phyloP scores from a whole-genome alignment of 1,140 invertebrate genomes.

The Scaptomyza graminum region DNA sequence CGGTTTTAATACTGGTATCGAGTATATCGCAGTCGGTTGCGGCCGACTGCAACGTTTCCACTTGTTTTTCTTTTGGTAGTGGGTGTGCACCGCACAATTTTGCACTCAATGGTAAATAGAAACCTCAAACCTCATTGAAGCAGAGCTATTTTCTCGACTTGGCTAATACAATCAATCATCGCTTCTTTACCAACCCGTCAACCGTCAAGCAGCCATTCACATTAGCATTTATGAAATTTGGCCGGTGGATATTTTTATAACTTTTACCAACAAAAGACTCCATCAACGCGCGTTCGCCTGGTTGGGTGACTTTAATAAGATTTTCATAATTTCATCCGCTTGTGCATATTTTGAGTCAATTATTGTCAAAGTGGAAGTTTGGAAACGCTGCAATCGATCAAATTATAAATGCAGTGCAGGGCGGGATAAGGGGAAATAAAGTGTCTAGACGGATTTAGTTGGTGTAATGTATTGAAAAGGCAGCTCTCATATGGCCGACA shows the following conservation, averaged over 20 bases:
- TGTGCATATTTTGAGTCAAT: constrained; percentile 82
- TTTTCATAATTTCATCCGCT: constrained; percentile 80
- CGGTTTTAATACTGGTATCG: no score
- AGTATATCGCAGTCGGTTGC: no score
- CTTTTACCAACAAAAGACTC: constrained; percentile 35
- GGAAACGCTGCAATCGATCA: constrained; percentile 68
- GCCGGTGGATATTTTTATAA: constrained; percentile 22
- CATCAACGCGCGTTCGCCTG: constrained; percentile 5
- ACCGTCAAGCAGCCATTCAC: constrained; percentile 56
- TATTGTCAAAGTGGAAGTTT: constrained; percentile 80
- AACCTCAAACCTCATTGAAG: constrained; percentile 47
- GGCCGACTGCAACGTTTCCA: no score
- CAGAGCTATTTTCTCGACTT: constrained; percentile 42
- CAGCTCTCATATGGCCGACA: constrained; percentile 56
- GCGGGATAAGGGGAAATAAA: neutral
- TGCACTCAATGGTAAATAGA: constrained; percentile 58
- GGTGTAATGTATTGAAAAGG: constrained; percentile 65
- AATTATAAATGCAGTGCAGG: constrained; percentile 62
- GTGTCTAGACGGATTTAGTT: constrained; percentile 14
- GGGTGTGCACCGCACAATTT: constrained; percentile 65
- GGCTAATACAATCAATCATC: constrained; percentile 71
- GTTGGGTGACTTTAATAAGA: constrained; percentile 76
- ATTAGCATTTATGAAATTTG: constrained; percentile 79
- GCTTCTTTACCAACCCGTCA: constrained; percentile 55
- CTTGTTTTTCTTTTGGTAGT: constrained; percentile 31